A percentile compares a stretch with the other conserved stretches of the same genome.
These are phyloP conservation scores for Nesoenas mayeri DNA, from an alignment of 2,113 vertebrate genomes.

Conservation along the genomic window DNA sequence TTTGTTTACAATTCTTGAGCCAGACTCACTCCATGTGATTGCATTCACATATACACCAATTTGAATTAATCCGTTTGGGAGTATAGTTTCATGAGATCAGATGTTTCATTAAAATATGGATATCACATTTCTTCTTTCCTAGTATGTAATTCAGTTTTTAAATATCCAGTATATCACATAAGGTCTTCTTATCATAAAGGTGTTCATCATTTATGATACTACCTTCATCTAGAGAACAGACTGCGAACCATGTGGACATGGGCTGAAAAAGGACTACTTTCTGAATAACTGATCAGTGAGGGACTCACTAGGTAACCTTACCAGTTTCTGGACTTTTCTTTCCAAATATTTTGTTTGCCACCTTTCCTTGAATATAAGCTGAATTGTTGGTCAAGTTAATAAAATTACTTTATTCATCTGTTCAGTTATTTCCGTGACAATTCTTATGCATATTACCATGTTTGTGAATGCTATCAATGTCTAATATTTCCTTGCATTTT, in stretches of 20 bases:
- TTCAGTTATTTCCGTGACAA: not conserved
- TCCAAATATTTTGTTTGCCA: not conserved
- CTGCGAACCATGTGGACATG: not conserved
- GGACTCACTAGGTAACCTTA: not conserved
- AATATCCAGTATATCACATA: not conserved
- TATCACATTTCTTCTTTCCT: not conserved
- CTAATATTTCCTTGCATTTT: not conserved
- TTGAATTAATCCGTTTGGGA: not conserved
- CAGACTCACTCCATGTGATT: not conserved
- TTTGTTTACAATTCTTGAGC: constrained; percentile 36
- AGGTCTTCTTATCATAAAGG: not conserved
- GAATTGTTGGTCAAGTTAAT: not conserved
- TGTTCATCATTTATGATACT: not conserved
- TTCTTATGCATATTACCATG: not conserved
- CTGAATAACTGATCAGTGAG: not conserved
- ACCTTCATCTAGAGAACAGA: not conserved
- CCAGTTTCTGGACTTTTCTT: not conserved
- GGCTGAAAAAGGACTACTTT: not conserved
- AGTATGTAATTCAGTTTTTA: constrained; percentile 11
- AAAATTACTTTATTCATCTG: not conserved
- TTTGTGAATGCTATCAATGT: not conserved
- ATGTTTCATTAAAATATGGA: constrained; percentile 1
- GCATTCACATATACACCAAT: not conserved
- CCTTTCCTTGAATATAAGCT: not conserved
- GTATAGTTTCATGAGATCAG: not conserved